These are phyloP conservation scores for Eristalis arbustorum DNA, from an alignment of 2,888 invertebrate species.

Conservation along the genomic window DNA sequence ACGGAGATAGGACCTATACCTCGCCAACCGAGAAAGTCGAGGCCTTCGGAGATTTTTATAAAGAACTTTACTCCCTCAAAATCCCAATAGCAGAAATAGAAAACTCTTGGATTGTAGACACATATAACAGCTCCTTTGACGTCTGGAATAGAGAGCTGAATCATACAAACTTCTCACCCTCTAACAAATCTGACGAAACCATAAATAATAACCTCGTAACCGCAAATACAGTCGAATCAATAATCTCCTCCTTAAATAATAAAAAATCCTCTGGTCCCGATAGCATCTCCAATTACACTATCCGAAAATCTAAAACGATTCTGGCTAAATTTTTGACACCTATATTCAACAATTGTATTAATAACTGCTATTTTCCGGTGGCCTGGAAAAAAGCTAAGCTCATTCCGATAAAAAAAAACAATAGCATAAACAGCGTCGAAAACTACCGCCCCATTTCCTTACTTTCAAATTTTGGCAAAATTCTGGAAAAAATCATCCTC, in stretches of 20 bases:
- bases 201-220: neutral
- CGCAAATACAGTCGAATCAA: neutral
- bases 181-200: neutral
- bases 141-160: neutral
- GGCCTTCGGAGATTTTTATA: neutral
- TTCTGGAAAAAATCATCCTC: too few species aligned
- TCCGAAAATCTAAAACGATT: neutral
- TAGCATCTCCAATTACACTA: neutral
- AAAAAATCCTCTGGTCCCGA: conserved; percentile 1
- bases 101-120: neutral
- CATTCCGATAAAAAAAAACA: neutral
- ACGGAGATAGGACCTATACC: too few species aligned
- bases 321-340: neutral
- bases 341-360: neutral
- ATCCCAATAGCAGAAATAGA: neutral
- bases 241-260: neutral
- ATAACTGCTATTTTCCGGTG: neutral
- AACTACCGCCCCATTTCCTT: neutral
- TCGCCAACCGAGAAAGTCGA: neutral
- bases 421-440: neutral
- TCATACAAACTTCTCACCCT: neutral
- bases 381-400: neutral
- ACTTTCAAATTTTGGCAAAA: too few species aligned
- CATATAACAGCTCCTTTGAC: neutral
- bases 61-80: neutral